Evolutionary conservation across 2,888 invertebrate genomes (phyloP).

Genomic region (Drosophila kokeensis): DNA sequence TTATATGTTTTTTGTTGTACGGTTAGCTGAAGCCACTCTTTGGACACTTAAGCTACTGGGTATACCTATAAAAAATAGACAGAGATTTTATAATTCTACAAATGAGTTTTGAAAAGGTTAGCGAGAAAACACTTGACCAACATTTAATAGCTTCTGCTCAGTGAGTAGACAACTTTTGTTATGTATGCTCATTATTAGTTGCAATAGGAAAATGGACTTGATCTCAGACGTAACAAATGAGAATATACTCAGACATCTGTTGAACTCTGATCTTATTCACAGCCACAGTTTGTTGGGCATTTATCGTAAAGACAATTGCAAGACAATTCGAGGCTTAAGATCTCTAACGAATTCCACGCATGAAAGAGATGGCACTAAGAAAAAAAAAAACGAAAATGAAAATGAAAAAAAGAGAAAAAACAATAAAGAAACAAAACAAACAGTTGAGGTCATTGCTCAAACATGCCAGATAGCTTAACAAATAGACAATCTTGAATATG

Average conservation of each 20-base stretch:
- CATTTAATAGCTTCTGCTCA: constrained; percentile 32
- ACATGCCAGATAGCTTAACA: constrained; percentile 40
- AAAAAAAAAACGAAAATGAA: neutral
- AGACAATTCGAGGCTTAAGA: constrained; percentile 20
- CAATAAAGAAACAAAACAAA: constrained; percentile 57
- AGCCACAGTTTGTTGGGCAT: constrained; percentile 23
- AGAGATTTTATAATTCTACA: neutral
- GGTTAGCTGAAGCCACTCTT: neutral
- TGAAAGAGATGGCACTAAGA: constrained; percentile 28
- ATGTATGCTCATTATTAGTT: constrained; percentile 18
- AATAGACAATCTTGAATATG: constrained; percentile 46
- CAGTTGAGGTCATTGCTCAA: constrained; percentile 69
- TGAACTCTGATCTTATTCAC: constrained; percentile 38
- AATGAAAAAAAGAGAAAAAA: constrained; percentile 30
- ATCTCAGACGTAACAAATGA: constrained; percentile 1
- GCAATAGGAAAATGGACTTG: constrained; percentile 11
- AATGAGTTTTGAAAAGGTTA: constrained; percentile 41
- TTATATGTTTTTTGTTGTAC: neutral
- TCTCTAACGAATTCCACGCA: constrained; percentile 44
- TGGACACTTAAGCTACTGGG: constrained; percentile 1
- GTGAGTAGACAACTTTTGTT: constrained; percentile 15
- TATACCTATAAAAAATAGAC: neutral
- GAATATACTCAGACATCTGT: constrained; percentile 2
- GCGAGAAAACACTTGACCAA: constrained; percentile 49
- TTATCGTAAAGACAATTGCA: constrained; percentile 10